These are phyloP conservation scores for Caenorhabditis sp. DNA, from an alignment of 2,888 invertebrate species.

Conservation along the genomic window DNA sequence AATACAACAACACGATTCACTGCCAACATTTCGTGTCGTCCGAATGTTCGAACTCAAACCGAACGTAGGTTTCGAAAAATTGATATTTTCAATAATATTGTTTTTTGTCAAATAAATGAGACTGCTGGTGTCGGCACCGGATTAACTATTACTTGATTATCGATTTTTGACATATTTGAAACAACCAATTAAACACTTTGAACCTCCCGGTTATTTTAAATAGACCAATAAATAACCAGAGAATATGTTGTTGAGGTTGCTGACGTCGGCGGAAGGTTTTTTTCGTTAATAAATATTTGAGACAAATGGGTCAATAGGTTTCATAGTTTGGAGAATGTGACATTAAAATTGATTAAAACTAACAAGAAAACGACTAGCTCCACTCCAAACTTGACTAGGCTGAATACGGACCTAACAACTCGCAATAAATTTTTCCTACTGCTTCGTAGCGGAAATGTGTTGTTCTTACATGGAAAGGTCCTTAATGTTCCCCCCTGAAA, in stretches of 20 bases:
- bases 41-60: no score
- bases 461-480: no score
- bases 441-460: no score
- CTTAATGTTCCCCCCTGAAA: no score
- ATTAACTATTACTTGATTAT: background rate
- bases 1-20: conserved; percentile 7
- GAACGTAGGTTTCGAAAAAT: background rate
- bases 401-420: no score
- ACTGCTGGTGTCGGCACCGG: background rate
- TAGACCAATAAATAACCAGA: background rate
- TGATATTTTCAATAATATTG: background rate
- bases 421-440: no score
- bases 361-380: no score
- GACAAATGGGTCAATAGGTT: background rate
- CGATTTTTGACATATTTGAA: background rate
- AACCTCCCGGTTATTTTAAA: background rate
- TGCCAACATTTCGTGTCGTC: background rate
- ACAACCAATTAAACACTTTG: background rate
- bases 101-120: background rate
- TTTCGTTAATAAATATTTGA: background rate
- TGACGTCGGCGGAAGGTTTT: background rate
- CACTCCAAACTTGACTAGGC: no score
- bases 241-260: background rate
- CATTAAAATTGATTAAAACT: no score
- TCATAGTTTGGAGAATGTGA: no score